These are phyloP conservation scores for Grantiella picta DNA, from an alignment of 2,113 vertebrate genomes.

Conservation along the genomic window DNA sequence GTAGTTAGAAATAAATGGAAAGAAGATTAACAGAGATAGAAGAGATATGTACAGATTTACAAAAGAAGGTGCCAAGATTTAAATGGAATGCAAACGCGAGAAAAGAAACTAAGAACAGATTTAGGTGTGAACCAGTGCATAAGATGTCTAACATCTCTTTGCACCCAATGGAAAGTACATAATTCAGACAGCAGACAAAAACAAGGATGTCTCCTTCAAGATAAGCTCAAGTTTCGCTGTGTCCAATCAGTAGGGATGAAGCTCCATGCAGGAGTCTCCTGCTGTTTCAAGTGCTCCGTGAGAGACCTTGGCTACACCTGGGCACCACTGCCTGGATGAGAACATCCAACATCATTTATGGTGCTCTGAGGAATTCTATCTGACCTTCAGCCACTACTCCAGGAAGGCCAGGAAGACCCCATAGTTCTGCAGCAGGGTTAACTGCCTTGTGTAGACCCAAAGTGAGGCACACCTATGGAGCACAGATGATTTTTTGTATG, in stretches of 20 bases:
- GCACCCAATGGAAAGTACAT: neutral
- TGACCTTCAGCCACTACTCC: neutral
- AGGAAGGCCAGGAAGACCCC: neutral
- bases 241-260: neutral
- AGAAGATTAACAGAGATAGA: neutral
- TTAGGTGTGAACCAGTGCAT: neutral
- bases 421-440: neutral
- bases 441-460: neutral
- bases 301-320: neutral
- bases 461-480: neutral
- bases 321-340: neutral
- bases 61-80: neutral
- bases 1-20: neutral
- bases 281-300: neutral
- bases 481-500: neutral
- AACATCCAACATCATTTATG: neutral
- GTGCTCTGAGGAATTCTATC: neutral
- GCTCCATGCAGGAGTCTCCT: accelerated
- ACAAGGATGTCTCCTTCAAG: neutral
- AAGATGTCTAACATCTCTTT: neutral
- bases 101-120: neutral
- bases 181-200: neutral
- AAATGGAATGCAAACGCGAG: neutral
- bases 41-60: neutral
- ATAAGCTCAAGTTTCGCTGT: neutral